Base-by-base conservation (phyloP, 1,140 invertebrate species). In the Drosophila erecta region DNA sequence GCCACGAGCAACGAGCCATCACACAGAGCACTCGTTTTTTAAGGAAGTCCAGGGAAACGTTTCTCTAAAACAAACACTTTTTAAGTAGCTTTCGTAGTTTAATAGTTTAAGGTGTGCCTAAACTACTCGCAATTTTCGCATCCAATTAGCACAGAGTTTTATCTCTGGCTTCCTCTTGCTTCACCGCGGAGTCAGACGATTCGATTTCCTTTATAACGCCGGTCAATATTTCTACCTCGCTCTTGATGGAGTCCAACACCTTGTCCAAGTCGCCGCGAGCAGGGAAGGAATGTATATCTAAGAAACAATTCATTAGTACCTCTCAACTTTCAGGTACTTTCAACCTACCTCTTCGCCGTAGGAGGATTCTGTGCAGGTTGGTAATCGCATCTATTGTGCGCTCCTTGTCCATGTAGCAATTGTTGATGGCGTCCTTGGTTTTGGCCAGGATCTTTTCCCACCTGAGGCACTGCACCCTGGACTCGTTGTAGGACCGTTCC, bases 361-460 rank as follows among this genome's bases (percentile, higher is more conserved):
- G 81, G 0, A 92, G 53, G 24, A 86, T 54, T 2, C 44, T n/a
- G 49, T 92, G 86, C 14, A 92, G 44, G 3, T 66, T 50, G 11
- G 67, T 58, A 0, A 92, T 71, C 0, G 73, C 86, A 50, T 90
- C 86, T 2, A 90, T 15, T 1, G 76, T 75, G 5, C 86, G 77
- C 10, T 79, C 56, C 14, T 79, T 89, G 14, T 83, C 77, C 43
- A 90, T 49, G 8, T 57, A 62, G 47, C 65, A 57, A 1, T 53
- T 30, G 14, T 57, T 47, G 11, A 92, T 79, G 6, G 50, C 41
- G 37, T 90, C 70, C 56, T 92, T 92, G 15, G 83, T 75, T 3
- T 22, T 62, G 3, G 79, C 73, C 43, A 92, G 56, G 5, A 91
- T 81, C 49, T 91, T 83, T 43, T 92, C 90, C 91, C 91, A 92